These are phyloP conservation scores for Pachyrhynchus sulphureomaculatus DNA, from an alignment of 1,140 invertebrate species.

Conservation along the genomic window DNA sequence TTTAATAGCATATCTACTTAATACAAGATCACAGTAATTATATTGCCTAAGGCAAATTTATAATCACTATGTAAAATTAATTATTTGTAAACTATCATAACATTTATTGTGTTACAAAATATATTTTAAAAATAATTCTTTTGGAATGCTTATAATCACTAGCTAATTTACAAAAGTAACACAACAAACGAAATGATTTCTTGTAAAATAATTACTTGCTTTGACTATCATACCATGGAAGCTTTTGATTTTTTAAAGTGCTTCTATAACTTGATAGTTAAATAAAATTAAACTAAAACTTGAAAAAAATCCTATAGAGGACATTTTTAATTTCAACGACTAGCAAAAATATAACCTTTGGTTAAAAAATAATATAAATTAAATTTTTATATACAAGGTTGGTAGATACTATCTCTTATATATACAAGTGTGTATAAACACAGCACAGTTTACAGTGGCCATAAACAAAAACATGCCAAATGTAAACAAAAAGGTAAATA, in stretches of 20 bases:
- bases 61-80: not conserved
- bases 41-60: conserved; percentile 7
- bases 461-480: conserved; percentile 38
- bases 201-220: not conserved
- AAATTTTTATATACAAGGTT: conserved; percentile 44
- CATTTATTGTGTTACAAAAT: not conserved
- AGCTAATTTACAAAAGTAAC: not conserved
- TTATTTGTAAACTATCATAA: not conserved
- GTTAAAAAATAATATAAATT: conserved; percentile 36
- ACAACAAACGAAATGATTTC: not conserved
- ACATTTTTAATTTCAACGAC: conserved; percentile 30
- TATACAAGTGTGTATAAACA: conserved; percentile 41
- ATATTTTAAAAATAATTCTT: not conserved
- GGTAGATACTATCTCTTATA: conserved; percentile 19
- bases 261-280: not conserved
- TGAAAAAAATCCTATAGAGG: not conserved
- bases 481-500: conserved; percentile 35
- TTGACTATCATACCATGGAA: too few species aligned
- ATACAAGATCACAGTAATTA: conserved; percentile 35
- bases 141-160: conserved; percentile 12
- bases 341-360: conserved; percentile 49
- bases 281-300: not conserved
- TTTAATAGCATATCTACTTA: conserved; percentile 46
- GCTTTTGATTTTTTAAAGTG: not conserved
- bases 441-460: conserved; percentile 49